These are phyloP conservation scores for Epinephelus fuscoguttatus DNA, from an alignment of 2,113 vertebrate genomes.

Conservation along the genomic window DNA sequence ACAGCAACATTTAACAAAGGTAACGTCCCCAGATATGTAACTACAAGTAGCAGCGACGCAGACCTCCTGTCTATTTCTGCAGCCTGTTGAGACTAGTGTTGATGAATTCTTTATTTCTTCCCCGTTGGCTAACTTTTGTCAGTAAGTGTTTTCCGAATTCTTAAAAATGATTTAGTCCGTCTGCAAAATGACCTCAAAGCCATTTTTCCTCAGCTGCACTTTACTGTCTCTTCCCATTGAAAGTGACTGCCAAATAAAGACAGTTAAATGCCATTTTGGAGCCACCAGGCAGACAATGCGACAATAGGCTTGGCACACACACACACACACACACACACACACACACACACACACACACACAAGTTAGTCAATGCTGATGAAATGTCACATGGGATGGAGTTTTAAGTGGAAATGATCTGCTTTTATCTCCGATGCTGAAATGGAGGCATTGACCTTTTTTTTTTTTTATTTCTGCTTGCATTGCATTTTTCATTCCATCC, in stretches of 20 bases:
- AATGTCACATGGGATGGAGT: slow-evolving; percentile 12
- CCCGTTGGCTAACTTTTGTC: not conserved
- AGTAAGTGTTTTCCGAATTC: not conserved
- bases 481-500: slow-evolving; percentile 10
- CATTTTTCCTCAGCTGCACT: not conserved
- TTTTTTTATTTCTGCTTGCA: slow-evolving; percentile 14
- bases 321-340: slow-evolving; percentile 1
- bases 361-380: slow-evolving; percentile 4
- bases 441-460: slow-evolving; percentile 2
- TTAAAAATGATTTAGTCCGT: not conserved
- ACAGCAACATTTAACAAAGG: no score
- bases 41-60: no score
- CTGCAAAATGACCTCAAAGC: slow-evolving; percentile 22
- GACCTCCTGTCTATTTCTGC: no score
- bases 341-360: slow-evolving; percentile 16
- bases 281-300: not conserved
- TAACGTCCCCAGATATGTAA: no score
- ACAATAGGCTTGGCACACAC: slow-evolving; percentile 31
- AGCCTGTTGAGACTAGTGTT: not conserved
- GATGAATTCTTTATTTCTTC: not conserved
- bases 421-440: slow-evolving; percentile 1
- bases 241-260: slow-evolving; percentile 10
- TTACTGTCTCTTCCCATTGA: not conserved
- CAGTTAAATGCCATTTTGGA: slow-evolving; percentile 27
- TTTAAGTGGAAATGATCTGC: slow-evolving; percentile 16